These are phyloP conservation scores for Microctenopoma steveboyesi DNA, from an alignment of 2,797 vertebrate species.

Conservation along the genomic window DNA sequence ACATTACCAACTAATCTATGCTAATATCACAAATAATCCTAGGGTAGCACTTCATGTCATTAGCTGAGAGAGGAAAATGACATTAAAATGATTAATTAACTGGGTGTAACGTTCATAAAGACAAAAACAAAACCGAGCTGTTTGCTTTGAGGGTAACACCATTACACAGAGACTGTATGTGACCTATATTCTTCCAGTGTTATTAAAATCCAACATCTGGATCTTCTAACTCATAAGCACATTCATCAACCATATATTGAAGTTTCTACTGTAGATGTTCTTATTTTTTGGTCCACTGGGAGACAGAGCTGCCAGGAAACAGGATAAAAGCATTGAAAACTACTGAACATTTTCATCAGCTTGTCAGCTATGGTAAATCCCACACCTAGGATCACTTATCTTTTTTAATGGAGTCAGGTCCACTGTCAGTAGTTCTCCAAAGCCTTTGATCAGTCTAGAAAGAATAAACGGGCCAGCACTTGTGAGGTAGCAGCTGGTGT, in stretches of 20 bases:
- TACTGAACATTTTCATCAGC: constrained; percentile 29
- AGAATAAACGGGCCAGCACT: background rate
- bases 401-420: constrained; percentile 22
- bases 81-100: background rate
- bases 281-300: constrained; percentile 6
- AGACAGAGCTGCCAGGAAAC: constrained; percentile 21
- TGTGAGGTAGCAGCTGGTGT: constrained; percentile 44
- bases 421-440: constrained; percentile 14
- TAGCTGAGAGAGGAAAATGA: background rate
- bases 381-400: constrained; percentile 15
- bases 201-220: constrained; percentile 21
- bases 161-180: background rate
- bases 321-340: constrained; percentile 18
- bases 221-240: background rate
- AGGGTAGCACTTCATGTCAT: constrained; percentile 7
- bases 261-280: constrained; percentile 6
- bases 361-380: constrained; percentile 43
- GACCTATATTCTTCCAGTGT: background rate
- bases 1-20: constrained; percentile 10
- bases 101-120: background rate
- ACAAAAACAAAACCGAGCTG: background rate
- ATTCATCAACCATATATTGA: constrained; percentile 18
- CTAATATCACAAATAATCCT: constrained; percentile 31
- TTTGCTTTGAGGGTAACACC: constrained; percentile 9
- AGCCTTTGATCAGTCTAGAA: constrained; percentile 9